Evolutionary conservation across 2,888 invertebrate species (phyloP).

Genomic region (Zeuzera pyrina): DNA sequence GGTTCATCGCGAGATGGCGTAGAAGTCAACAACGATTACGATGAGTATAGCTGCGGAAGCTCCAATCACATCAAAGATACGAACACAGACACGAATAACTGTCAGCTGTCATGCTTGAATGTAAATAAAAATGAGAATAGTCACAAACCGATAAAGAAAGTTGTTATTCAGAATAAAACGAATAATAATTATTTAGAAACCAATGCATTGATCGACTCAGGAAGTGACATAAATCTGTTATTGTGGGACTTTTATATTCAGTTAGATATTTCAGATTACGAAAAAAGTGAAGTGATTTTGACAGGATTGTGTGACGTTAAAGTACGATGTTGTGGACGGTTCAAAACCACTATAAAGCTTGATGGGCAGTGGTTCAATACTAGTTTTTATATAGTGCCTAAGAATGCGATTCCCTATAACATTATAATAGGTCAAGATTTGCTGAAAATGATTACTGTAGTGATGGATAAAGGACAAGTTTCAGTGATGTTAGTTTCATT

Average conservation of each 20-base stretch:
- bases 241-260: not conserved
- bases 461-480: conserved; percentile 1
- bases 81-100: too few relatives aligned
- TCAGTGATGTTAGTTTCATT: too few relatives aligned
- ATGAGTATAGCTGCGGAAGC: not conserved
- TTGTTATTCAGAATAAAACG: too few relatives aligned
- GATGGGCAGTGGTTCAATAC: conserved; percentile 2
- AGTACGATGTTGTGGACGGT: not conserved
- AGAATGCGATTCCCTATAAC: conserved; percentile 3
- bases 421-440: conserved; percentile 7
- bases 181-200: not conserved
- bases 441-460: not conserved
- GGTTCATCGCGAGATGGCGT: not conserved
- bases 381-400: conserved; percentile 2
- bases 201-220: conserved; percentile 5
- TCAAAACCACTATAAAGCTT: not conserved
- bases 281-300: not conserved
- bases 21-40: not conserved
- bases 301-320: not conserved
- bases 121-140: not conserved
- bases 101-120: not conserved
- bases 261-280: not conserved
- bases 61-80: not conserved
- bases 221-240: conserved; percentile 5
- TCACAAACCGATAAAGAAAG: not conserved